These are phyloP conservation scores for Turritopsis dohrnii DNA, from an alignment of 30 jellyfish, hydroid and myxozoan species.

Conservation along the genomic window DNA sequence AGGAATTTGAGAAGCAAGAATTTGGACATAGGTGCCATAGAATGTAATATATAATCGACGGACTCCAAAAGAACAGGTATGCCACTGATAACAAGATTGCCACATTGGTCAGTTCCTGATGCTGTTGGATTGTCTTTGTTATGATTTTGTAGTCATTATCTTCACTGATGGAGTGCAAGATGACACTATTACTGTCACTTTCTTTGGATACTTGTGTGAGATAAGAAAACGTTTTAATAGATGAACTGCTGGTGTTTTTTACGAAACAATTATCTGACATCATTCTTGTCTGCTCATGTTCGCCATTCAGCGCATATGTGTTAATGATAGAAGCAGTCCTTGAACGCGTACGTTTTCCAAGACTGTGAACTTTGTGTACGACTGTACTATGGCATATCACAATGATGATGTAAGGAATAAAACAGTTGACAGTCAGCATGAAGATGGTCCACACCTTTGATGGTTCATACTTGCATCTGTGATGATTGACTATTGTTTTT, in stretches of 20 bases:
- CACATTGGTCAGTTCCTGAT: constrained; percentile 1
- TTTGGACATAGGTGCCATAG: constrained; percentile 18
- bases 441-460: constrained; percentile 29
- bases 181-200: not conserved
- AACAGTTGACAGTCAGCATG: constrained; percentile 29
- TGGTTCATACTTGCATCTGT: constrained; percentile 4
- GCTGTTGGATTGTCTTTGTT: not conserved
- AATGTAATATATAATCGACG: constrained; percentile 25
- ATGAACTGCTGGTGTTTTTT: not conserved
- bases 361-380: not conserved
- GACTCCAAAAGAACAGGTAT: constrained; percentile 25
- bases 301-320: not conserved
- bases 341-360: constrained; percentile 5
- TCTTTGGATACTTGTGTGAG: not conserved
- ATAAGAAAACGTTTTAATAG: not conserved
- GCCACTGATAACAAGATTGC: constrained; percentile 15
- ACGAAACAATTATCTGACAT: not conserved
- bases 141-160: not conserved
- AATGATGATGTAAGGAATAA: constrained; percentile 13
- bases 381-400: not conserved
- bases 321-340: not conserved
- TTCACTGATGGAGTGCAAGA: not conserved
- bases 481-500: not conserved
- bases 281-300: not conserved
- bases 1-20: constrained; percentile 10